Base-by-base conservation (phyloP, 2,797 vertebrate genomes). In the Amniataba percoides region DNA sequence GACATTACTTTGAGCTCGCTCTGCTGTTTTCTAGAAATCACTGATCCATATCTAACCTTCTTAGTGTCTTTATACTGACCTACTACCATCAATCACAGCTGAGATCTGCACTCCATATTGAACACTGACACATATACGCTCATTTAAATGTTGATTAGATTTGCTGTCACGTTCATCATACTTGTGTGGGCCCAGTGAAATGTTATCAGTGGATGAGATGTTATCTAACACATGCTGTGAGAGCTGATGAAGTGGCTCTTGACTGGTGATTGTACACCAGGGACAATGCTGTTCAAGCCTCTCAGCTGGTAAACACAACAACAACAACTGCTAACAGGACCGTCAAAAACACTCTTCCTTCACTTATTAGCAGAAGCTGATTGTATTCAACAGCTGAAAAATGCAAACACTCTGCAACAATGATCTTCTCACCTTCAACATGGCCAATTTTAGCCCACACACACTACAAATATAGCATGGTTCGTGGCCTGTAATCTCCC, bases 31-130 rank as follows among this genome's bases (percentile, higher is more conserved):
- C 52, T 57, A 19, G 14, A 81, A 80, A 85, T 86, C 60, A 46
- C 21, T 46, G 53, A 59, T 77, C 71, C 59, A 80, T 59, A 45
- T 72, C 25, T 53, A 43, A 74, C 40, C 11, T 27, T 42, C 45
- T 67, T 15, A 43, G 7, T 27, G 62, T 76, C 53, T 88, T 91
- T 89, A 87, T 87, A 72, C 13, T 86, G 87, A 86, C 76, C 83
- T 77, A 74, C 76, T 42, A 84, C 74, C 40, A 57, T 83, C 85
- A 87, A 39, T 86, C 76, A 84, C 55, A 75, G n/a, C 16, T 68
- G 39, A 79, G n/a, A 79, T 75, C 69, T 49, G 21, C 27, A 64
- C 48, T 42, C 58, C 45, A 64, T 46, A 82, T 10, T 71, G 34
- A 77, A 31, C 52, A 23, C 15, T 57, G 46, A 56, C 49, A 58